Percentiles rank a stretch among this genome's conserved stretches.
These are phyloP conservation scores for Lepidostoma basale DNA, from an alignment of 1,140 invertebrate species.

Conservation along the genomic window DNA sequence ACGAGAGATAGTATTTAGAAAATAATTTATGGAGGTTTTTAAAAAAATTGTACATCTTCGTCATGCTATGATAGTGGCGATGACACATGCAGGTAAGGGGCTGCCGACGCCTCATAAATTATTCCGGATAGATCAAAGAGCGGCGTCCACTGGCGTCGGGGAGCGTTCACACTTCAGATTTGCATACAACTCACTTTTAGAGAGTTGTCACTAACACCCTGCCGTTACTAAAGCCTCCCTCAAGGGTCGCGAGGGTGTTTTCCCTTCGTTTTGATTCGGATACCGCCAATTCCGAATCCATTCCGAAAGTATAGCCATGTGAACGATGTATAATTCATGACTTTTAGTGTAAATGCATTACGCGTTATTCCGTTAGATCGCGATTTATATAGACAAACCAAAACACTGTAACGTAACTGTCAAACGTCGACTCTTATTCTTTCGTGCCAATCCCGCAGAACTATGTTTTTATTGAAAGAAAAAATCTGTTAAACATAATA, in stretches of 20 bases:
- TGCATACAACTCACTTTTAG: conserved; percentile 45
- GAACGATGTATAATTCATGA: background rate
- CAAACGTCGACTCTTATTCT: too few species aligned
- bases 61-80: background rate
- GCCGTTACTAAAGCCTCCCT: background rate
- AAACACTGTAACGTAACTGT: too few species aligned
- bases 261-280: conserved; percentile 14
- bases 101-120: conserved; percentile 38
- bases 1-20: too few species aligned
- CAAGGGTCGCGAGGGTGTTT: background rate
- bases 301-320: background rate
- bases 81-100: conserved; percentile 19
- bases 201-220: conserved; percentile 28
- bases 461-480: too few species aligned
- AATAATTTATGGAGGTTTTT: too few species aligned
- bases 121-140: conserved; percentile 45
- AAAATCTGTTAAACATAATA: too few species aligned
- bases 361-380: background rate
- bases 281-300: background rate
- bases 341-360: background rate
- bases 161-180: conserved; percentile 36
- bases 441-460: too few species aligned
- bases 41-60: background rate
- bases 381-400: background rate
- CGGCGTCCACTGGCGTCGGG: conserved; percentile 27